A percentile compares a stretch with the other conserved stretches of the same genome.
These are phyloP conservation scores for Dendrophyllia cribrosa DNA, from an alignment of 64 coral and sea anemone genomes.

Conservation along the genomic window DNA sequence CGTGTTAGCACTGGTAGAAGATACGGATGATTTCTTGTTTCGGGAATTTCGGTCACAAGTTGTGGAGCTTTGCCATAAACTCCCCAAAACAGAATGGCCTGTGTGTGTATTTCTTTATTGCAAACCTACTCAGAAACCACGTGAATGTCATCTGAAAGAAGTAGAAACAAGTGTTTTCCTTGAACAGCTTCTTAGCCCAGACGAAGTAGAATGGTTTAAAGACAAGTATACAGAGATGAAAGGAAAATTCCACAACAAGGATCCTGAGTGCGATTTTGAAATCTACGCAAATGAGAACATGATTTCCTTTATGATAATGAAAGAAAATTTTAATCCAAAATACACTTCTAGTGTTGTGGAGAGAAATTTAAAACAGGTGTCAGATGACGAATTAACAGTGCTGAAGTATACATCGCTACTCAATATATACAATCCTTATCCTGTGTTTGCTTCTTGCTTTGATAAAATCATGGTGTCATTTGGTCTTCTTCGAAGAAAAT, in stretches of 20 bases:
- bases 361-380: slow-evolving; percentile 31
- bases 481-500: slow-evolving; percentile 11
- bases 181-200: slow-evolving; percentile 8
- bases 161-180: slow-evolving; percentile 12
- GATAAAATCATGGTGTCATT: slow-evolving; percentile 56
- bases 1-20: slow-evolving; percentile 44
- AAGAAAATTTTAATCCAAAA: slow-evolving; percentile 70
- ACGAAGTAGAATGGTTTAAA: slow-evolving; percentile 66
- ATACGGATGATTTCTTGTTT: slow-evolving; percentile 61
- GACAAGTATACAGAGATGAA: slow-evolving; percentile 54
- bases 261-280: slow-evolving; percentile 59
- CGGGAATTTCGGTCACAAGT: slow-evolving; percentile 50
- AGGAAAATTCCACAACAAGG: background rate
- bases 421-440: slow-evolving; percentile 38
- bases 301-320: slow-evolving; percentile 82
- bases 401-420: slow-evolving; percentile 52
- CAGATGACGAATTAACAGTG: slow-evolving; percentile 35
- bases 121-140: slow-evolving; percentile 37
- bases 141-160: background rate
- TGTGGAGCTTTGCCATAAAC: background rate
- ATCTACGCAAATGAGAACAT: slow-evolving; percentile 52
- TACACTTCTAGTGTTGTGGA: slow-evolving; percentile 52
- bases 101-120: slow-evolving; percentile 66
- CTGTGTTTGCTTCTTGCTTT: slow-evolving; percentile 58
- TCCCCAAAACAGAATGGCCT: slow-evolving; percentile 2